These are phyloP conservation scores for Daboia siamensis DNA, from an alignment of 2,113 vertebrate species.

Conservation along the genomic window DNA sequence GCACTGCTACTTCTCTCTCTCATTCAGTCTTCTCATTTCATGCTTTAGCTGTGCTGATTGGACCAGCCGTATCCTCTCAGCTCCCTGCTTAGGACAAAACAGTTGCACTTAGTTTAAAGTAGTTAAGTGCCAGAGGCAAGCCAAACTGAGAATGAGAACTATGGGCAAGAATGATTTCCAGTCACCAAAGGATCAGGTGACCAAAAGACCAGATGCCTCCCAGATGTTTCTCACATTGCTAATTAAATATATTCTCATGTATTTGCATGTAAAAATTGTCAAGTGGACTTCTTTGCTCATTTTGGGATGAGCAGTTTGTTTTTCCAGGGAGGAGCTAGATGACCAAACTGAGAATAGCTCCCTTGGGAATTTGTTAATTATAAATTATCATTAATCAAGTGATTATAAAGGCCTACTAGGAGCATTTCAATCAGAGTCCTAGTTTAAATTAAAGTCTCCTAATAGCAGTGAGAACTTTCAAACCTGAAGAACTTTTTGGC, in stretches of 20 bases:
- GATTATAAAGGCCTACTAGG: conserved; percentile 19
- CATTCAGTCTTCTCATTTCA: conserved; percentile 74
- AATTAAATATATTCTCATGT: background rate
- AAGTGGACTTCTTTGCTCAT: background rate
- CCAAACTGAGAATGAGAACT: conserved; percentile 42
- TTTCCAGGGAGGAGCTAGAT: background rate
- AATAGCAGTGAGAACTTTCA: conserved; percentile 10
- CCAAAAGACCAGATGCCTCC: conserved; percentile 39
- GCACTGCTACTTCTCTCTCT: conserved; percentile 23
- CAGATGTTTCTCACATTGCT: background rate
- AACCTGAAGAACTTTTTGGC: background rate
- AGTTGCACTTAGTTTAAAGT: conserved; percentile 63
- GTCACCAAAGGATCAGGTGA: conserved; percentile 28
- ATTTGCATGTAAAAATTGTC: background rate
- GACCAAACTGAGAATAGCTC: conserved; percentile 21
- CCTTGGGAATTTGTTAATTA: conserved; percentile 26
- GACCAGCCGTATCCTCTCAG: conserved; percentile 69
- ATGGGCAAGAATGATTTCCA: conserved; percentile 42
- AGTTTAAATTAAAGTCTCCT: conserved; percentile 17
- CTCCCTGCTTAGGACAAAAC: conserved; percentile 67
- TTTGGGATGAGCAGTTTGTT: background rate
- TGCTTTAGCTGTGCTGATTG: conserved; percentile 74
- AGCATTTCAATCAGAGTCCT: conserved; percentile 11
- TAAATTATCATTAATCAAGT: conserved; percentile 18
- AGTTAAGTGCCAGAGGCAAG: conserved; percentile 62